These are phyloP conservation scores for Lingula anatina DNA, from an alignment of 2,888 invertebrate genomes.

Conservation along the genomic window DNA sequence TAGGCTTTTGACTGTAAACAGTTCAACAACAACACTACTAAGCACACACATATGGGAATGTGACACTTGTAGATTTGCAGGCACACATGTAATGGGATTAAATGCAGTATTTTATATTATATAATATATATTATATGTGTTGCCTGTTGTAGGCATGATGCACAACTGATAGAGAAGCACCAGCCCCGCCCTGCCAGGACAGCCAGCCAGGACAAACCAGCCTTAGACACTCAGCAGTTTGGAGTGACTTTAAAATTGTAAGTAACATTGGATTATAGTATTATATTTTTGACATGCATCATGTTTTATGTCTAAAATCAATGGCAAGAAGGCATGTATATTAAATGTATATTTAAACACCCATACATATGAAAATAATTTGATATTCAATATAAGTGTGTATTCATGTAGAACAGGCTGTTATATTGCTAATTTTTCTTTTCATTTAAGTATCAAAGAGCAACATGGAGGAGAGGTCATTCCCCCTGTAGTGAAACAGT, in stretches of 20 bases:
- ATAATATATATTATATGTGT: too few species aligned
- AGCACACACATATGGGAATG: too few species aligned
- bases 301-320: neutral
- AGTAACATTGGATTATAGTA: constrained; percentile 25
- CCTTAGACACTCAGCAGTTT: constrained; percentile 79
- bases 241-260: constrained; percentile 84
- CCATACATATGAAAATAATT: too few species aligned
- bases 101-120: too few species aligned
- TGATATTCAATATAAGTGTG: too few species aligned
- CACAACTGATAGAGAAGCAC: constrained; percentile 61
- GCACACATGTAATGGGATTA: too few species aligned
- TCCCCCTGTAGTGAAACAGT: constrained; percentile 87
- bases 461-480: constrained; percentile 77
- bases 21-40: too few species aligned
- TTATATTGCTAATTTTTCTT: constrained; percentile 4
- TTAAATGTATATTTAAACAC: too few species aligned
- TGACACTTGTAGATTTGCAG: too few species aligned
- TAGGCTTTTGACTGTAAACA: too few species aligned
- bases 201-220: constrained; percentile 24
- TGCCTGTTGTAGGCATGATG: constrained; percentile 67
- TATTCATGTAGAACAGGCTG: too few species aligned
- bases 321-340: too few species aligned
- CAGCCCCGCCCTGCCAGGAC: constrained; percentile 37
- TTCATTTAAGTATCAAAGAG: constrained; percentile 66
- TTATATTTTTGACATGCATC: neutral